Percentiles rank a stretch among this genome's conserved stretches.
Conservation (phyloP, 2,797 vertebrate species). For the Lagocephalus sceleratus region DNA sequence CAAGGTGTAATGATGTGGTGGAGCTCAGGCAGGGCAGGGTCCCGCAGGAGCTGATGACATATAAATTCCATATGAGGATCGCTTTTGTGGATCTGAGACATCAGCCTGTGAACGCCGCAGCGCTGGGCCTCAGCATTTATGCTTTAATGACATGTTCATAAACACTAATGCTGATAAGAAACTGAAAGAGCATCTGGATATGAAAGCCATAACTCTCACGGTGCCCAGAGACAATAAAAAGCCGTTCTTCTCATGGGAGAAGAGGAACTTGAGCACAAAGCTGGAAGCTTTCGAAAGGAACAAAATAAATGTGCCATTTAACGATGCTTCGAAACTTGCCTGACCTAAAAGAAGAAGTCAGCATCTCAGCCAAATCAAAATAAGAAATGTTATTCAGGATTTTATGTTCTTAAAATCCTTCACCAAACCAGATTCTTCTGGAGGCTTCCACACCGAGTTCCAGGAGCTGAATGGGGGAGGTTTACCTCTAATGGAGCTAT, state of each 20-base stretch:
- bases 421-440: too few relatives aligned
- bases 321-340: slow-evolving; percentile 7
- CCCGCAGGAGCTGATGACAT: slow-evolving; percentile 32
- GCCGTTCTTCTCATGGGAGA: slow-evolving; percentile 24
- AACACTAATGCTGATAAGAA: slow-evolving; percentile 42
- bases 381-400: too few relatives aligned
- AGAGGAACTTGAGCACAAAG: slow-evolving; percentile 17
- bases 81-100: slow-evolving; percentile 16
- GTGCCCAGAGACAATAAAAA: slow-evolving; percentile 21
- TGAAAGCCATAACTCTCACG: slow-evolving; percentile 18
- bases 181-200: slow-evolving; percentile 35
- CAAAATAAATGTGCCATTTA: not conserved
- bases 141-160: slow-evolving; percentile 47
- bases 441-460: too few relatives aligned
- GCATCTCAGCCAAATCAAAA: too few relatives aligned
- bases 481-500: too few relatives aligned
- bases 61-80: slow-evolving; percentile 18
- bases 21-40: slow-evolving; percentile 19
- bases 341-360: slow-evolving; percentile 6
- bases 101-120: slow-evolving; percentile 3
- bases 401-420: too few relatives aligned
- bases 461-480: too few relatives aligned
- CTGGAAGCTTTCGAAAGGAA: slow-evolving; percentile 16
- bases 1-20: too few relatives aligned
- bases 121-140: slow-evolving; percentile 2